Evolutionary conservation across 2,113 vertebrate species (phyloP).

Genomic region (Campylomormyrus numenius): DNA sequence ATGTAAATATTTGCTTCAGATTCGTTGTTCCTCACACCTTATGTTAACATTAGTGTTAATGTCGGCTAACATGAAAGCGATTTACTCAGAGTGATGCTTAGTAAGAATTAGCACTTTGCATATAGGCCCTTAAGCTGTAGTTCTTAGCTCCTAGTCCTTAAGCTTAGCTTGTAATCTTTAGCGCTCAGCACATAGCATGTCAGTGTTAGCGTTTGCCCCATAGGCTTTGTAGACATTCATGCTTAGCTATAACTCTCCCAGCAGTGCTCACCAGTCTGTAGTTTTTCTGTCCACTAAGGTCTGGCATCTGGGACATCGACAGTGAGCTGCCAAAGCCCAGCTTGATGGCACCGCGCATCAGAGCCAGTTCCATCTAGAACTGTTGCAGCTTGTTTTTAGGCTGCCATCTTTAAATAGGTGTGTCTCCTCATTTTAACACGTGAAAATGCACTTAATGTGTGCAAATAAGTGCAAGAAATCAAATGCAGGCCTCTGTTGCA

Average conservation of each 20-base stretch:
- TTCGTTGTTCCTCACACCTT: not conserved
- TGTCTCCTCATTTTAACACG: not conserved
- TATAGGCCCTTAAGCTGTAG: not conserved
- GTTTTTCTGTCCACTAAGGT: not conserved
- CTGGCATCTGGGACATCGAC: not conserved
- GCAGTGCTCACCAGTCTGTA: not conserved
- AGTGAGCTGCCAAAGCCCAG: not conserved
- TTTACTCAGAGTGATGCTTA: not conserved
- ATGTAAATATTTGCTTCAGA: not conserved
- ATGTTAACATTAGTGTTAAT: not conserved
- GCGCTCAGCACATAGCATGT: not conserved
- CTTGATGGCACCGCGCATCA: not conserved
- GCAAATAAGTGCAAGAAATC: not conserved
- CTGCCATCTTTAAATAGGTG: not conserved
- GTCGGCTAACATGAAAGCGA: not conserved
- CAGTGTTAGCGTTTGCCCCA: not conserved
- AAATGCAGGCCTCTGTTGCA: not conserved
- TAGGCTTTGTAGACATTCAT: not conserved
- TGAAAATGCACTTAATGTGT: not conserved
- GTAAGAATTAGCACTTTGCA: not conserved
- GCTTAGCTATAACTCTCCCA: not conserved
- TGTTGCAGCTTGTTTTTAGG: not conserved
- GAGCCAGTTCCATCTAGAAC: not conserved
- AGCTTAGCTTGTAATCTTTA: not conserved
- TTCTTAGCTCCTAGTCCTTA: not conserved